Conservation (phyloP, 35 echinoderm and acorn worm species). For the Acanthaster planci region DNA sequence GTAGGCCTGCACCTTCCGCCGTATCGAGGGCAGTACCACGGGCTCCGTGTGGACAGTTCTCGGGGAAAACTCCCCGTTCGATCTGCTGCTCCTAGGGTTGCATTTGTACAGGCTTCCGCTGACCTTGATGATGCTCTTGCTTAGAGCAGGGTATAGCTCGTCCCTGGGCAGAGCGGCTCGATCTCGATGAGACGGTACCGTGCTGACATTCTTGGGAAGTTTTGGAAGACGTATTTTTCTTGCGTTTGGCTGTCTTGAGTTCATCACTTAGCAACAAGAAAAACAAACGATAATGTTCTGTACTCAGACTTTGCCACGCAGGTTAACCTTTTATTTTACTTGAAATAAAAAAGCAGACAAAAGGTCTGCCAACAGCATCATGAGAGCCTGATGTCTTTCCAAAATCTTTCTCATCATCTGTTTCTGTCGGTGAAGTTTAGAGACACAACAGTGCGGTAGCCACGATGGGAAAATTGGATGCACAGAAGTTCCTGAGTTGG, state of each 20-base stretch:
- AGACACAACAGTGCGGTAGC: no score
- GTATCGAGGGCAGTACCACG: neutral
- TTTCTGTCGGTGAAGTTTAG: no score
- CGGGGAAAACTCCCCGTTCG: neutral
- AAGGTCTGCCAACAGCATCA: neutral
- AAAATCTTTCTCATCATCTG: neutral
- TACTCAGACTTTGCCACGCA: neutral
- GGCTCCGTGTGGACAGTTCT: constrained; percentile 22
- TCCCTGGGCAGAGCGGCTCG: neutral
- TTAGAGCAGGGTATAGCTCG: neutral
- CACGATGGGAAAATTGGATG: no score
- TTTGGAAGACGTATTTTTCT: neutral
- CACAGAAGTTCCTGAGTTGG: no score
- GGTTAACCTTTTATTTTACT: neutral
- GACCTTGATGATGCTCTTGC: constrained; percentile 18
- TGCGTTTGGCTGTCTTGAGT: neutral
- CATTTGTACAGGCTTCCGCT: neutral
- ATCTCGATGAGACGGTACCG: neutral
- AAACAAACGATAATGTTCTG: neutral
- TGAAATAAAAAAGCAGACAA: neutral
- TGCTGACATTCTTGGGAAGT: neutral
- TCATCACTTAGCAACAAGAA: neutral
- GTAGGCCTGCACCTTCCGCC: constrained; percentile 1
- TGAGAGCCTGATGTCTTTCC: neutral
- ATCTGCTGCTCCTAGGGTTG: neutral